These are phyloP conservation scores for Microtus ochrogaster DNA, from an alignment of 2,113 vertebrate genomes.

Conservation along the genomic window DNA sequence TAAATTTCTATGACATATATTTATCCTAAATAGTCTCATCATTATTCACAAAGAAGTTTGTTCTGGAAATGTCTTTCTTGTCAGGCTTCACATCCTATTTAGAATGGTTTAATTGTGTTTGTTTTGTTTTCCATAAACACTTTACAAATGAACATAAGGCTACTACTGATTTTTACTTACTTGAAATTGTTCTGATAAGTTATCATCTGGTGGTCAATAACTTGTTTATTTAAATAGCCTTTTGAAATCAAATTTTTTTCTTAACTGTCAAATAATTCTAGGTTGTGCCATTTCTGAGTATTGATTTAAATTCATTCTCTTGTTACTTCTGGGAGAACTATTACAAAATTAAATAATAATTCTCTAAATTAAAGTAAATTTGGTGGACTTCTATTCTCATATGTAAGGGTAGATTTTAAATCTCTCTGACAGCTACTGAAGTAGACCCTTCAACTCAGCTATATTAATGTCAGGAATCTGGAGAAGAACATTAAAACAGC, in stretches of 20 bases:
- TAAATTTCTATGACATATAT: background rate
- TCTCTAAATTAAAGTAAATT: slow-evolving; percentile 52
- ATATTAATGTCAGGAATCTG: slow-evolving; percentile 30
- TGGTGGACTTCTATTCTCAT: background rate
- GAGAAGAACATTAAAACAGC: slow-evolving; percentile 46
- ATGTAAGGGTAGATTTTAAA: slow-evolving; percentile 53
- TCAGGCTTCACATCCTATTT: slow-evolving; percentile 5
- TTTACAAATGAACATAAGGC: background rate
- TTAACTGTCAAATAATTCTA: slow-evolving; percentile 58
- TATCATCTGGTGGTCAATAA: slow-evolving; percentile 48
- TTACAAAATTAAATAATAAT: slow-evolving; percentile 66
- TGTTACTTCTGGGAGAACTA: slow-evolving; percentile 55
- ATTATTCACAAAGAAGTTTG: background rate
- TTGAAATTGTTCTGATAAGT: slow-evolving; percentile 53
- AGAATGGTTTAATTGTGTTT: slow-evolving; percentile 30
- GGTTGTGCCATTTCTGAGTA: slow-evolving; percentile 64
- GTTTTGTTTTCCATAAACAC: slow-evolving; percentile 18
- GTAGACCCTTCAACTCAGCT: slow-evolving; percentile 19
- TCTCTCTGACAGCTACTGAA: slow-evolving; percentile 52
- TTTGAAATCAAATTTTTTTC: slow-evolving; percentile 65
- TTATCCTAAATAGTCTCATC: background rate
- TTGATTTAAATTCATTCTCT: slow-evolving; percentile 52
- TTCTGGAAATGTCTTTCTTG: background rate
- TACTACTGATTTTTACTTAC: slow-evolving; percentile 16
- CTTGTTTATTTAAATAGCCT: slow-evolving; percentile 44